These are phyloP conservation scores for Odobenus rosmarus DNA, from an alignment of 2,113 vertebrate genomes.

Conservation along the genomic window DNA sequence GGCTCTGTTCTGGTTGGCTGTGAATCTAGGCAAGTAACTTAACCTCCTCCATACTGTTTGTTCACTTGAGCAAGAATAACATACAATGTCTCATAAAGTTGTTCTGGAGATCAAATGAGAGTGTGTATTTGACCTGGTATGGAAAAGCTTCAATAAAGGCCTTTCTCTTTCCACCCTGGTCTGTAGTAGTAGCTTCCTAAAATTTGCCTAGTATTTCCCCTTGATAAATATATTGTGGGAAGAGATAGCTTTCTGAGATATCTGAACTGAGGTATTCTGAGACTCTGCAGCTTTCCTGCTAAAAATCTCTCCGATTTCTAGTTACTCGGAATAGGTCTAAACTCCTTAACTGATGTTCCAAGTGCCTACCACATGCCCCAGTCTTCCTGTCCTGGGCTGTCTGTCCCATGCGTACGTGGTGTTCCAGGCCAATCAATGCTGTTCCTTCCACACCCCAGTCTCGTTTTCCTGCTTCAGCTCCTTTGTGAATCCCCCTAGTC, in stretches of 20 bases:
- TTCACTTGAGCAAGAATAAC: neutral
- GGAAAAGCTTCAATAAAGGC: neutral
- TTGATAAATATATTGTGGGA: too few relatives aligned
- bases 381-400: too few relatives aligned
- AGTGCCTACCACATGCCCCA: neutral
- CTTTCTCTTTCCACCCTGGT: neutral
- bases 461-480: neutral
- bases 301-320: neutral
- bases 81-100: neutral
- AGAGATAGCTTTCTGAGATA: neutral
- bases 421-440: neutral
- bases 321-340: neutral
- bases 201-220: neutral
- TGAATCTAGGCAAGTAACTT: neutral
- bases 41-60: neutral
- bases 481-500: neutral
- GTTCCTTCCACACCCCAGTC: accelerated
- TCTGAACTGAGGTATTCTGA: too few relatives aligned
- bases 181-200: neutral
- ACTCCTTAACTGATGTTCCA: neutral
- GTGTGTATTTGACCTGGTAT: neutral
- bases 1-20: neutral
- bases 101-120: neutral
- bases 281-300: neutral
- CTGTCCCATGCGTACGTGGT: accelerated